These are phyloP conservation scores for Apodemia zela DNA, from an alignment of 2,888 invertebrate genomes.

Conservation along the genomic window DNA sequence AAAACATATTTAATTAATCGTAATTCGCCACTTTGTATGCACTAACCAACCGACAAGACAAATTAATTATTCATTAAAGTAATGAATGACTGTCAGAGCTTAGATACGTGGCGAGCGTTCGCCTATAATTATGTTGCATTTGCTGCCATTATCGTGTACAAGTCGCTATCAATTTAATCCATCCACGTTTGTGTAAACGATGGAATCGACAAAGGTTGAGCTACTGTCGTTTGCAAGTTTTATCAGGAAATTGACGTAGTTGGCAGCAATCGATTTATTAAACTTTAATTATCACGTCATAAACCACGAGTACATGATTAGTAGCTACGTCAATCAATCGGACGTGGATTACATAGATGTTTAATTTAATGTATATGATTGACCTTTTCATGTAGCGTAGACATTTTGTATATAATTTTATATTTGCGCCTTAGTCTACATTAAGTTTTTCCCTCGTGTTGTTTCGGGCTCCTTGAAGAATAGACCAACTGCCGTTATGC, in stretches of 20 bases:
- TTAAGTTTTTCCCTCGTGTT: too few species aligned
- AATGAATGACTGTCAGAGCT: conserved; percentile 45
- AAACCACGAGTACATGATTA: conserved; percentile 2
- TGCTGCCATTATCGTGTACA: conserved; percentile 50
- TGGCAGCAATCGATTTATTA: conserved; percentile 34
- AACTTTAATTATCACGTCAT: conserved; percentile 21
- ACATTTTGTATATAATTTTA: not conserved
- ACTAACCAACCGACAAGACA: conserved; percentile 41
- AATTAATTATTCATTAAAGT: conserved; percentile 57
- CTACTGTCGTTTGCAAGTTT: conserved; percentile 37
- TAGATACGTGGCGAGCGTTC: conserved; percentile 28
- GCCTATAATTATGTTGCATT: conserved; percentile 55
- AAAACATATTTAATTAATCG: conserved; percentile 34
- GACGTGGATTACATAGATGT: not conserved
- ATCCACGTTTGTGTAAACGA: conserved; percentile 55
- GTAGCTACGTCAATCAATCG: not conserved
- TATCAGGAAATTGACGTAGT: conserved; percentile 19
- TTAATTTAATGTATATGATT: not conserved
- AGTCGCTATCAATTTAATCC: conserved; percentile 58
- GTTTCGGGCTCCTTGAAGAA: too few species aligned
- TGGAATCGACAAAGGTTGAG: conserved; percentile 38
- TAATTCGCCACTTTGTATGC: conserved; percentile 31
- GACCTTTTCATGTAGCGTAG: not conserved
- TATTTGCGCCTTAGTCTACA: too few species aligned
- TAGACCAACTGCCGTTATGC: too few species aligned